Percentiles rank a stretch among this genome's conserved stretches.
These are phyloP conservation scores for Formica aserva DNA, from an alignment of 2,888 invertebrate genomes.

Conservation along the genomic window DNA sequence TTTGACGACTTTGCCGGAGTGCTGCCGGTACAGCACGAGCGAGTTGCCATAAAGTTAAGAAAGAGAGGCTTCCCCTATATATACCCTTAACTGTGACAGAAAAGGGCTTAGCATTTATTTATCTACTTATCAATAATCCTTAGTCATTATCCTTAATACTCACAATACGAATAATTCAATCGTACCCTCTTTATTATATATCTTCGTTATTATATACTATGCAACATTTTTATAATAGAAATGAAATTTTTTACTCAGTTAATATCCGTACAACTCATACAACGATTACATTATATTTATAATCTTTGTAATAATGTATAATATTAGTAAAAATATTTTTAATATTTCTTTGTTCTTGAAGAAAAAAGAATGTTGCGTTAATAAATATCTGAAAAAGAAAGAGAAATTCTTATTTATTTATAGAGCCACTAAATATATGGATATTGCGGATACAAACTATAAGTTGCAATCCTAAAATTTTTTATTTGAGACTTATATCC, in stretches of 20 bases:
- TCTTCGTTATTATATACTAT: neutral
- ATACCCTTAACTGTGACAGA: conserved; percentile 76
- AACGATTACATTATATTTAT: neutral
- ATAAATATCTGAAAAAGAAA: neutral
- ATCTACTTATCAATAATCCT: conserved; percentile 81
- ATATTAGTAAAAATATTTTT: neutral
- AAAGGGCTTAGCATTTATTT: conserved; percentile 83
- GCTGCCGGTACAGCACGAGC: conserved; percentile 77
- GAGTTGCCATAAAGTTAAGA: conserved; percentile 80
- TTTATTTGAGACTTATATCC: conserved; percentile 29
- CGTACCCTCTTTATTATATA: conserved; percentile 6
- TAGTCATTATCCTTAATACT: conserved; percentile 74
- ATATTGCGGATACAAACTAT: conserved; percentile 2
- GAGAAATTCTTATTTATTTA: neutral
- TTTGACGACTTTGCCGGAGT: conserved; percentile 85
- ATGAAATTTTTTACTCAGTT: neutral
- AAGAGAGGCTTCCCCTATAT: conserved; percentile 73
- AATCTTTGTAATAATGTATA: neutral
- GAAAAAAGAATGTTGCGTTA: neutral
- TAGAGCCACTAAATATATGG: neutral
- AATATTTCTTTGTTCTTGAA: neutral
- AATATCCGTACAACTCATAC: neutral
- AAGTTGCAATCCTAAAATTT: conserved; percentile 5
- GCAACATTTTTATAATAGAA: neutral
- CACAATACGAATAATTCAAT: conserved; percentile 47